Conservation (phyloP, 2,888 invertebrate genomes). For the Pilophorus perplexus region DNA sequence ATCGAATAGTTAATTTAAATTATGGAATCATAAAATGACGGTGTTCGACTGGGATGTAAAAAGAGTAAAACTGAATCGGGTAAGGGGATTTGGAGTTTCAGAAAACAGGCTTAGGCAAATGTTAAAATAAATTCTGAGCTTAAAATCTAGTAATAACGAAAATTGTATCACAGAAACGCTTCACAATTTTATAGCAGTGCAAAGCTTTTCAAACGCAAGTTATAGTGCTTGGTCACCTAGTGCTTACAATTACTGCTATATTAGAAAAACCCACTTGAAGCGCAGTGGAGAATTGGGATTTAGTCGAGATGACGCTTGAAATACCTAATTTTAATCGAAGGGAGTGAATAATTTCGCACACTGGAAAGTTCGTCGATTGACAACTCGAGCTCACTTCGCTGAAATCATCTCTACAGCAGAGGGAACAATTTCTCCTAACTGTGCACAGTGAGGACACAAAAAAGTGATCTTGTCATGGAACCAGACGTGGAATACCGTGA, state of each 20-base stretch:
- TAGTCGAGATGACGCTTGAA: not conserved
- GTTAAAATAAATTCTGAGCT: no score
- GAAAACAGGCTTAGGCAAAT: no score
- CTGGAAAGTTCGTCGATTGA: no score
- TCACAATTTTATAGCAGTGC: conserved; percentile 22
- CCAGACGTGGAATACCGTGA: no score
- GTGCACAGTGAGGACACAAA: no score
- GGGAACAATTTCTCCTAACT: no score
- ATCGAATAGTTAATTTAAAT: not conserved
- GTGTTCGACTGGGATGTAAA: not conserved
- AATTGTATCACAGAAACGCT: conserved; percentile 28
- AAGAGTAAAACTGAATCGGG: no score
- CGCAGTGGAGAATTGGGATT: conserved; percentile 1
- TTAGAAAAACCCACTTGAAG: conserved; percentile 22
- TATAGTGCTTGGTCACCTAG: conserved; percentile 2
- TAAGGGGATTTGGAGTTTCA: no score
- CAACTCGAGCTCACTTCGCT: no score
- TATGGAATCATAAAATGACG: not conserved
- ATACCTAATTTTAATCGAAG: not conserved
- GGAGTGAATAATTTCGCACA: not conserved
- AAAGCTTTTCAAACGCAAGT: not conserved
- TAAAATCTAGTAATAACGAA: not conserved
- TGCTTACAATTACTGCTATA: conserved; percentile 7
- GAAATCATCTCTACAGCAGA: not conserved
- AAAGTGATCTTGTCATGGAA: no score